Base-by-base conservation (phyloP, 1,140 invertebrate genomes). In the Choristoneura fumiferana region DNA sequence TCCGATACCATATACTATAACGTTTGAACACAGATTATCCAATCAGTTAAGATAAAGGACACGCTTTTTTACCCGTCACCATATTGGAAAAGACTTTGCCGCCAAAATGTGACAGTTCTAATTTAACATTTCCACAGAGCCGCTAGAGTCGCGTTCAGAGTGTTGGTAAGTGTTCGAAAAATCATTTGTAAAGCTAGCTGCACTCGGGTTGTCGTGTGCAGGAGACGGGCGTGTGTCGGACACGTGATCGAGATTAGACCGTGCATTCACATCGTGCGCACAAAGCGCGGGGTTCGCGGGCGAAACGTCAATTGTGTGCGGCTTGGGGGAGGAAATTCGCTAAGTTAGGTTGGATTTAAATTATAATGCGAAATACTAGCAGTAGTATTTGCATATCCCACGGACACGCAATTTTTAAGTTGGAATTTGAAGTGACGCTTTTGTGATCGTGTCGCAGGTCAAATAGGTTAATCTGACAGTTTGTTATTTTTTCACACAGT, bases 21-120 rank as follows among this genome's bases (percentile, higher is more conserved):
- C 82, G 67, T 89, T 89, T 87, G 86, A 89, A 73, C 69, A 84
- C 80, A 89, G 86, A 89, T 89, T 89, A 89, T 84, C 86, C 84
- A 89, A 89, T 89, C 86, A 87, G 86, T 87, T 87, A 87, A 84
- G 84, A 86, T 89, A 89, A 87, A 84, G 80, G 81, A 81, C 81
- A 84, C 80, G 81, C 81, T 87, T 89, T 87, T 87, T 87, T 75
- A 65, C 37, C 40, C 14, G 13, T 9, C 56, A 43, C 58, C 43
- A 67, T 61, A 72, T 67, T 63, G 22, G 37, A 45, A 66, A 63
- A 0, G 71, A 12, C 18, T 57, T 76, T 78, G 69, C 45, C 73
- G 75, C 69, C 79, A 75, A 78, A 73, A 61, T 63, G 66, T 71
- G 56, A 62, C 54, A 67, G 37, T 59, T 65, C n/a, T 4, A 79